A percentile compares a stretch with the other conserved stretches of the same genome.
Evolutionary conservation across 1,140 invertebrate species (phyloP).

Genomic region (Heliconius nattereri): DNA sequence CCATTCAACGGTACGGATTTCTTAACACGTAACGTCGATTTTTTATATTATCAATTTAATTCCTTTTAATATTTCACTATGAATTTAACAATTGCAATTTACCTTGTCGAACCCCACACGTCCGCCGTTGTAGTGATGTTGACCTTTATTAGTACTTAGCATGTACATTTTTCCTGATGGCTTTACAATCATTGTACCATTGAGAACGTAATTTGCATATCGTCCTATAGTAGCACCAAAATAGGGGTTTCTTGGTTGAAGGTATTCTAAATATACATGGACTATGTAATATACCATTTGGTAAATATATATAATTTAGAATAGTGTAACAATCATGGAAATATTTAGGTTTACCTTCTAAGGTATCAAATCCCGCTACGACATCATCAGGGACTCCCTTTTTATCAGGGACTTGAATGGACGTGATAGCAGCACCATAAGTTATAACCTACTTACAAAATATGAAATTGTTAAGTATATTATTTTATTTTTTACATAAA

Average conservation of each 20-base stretch:
- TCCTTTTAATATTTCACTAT: too few relatives aligned
- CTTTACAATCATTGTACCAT: slow-evolving; percentile 62
- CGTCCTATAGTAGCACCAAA: slow-evolving; percentile 96
- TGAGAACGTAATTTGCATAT: slow-evolving; percentile 91
- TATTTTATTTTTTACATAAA: not conserved
- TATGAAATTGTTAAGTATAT: not conserved
- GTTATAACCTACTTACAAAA: slow-evolving; percentile 81
- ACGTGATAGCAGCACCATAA: slow-evolving; percentile 90
- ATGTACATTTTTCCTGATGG: slow-evolving; percentile 84
- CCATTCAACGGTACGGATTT: too few relatives aligned
- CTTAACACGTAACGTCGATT: too few relatives aligned
- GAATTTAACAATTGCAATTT: slow-evolving; percentile 10
- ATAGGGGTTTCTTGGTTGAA: slow-evolving; percentile 87
- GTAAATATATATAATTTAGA: not conserved
- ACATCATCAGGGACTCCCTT: slow-evolving; percentile 87
- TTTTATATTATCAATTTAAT: too few relatives aligned
- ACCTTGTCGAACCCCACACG: slow-evolving; percentile 93
- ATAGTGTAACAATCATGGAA: not conserved
- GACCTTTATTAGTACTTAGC: slow-evolving; percentile 86
- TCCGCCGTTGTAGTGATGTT: slow-evolving; percentile 93
- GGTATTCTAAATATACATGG: slow-evolving; percentile 81
- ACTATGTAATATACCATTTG: not conserved
- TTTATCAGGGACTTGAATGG: slow-evolving; percentile 87
- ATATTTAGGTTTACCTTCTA: slow-evolving; percentile 81
- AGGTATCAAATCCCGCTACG: slow-evolving; percentile 88